Evolutionary conservation across 2,113 vertebrate genomes (phyloP), one percentile per base, ranked within the genome.

Genomic region (Mungos mungo): DNA sequence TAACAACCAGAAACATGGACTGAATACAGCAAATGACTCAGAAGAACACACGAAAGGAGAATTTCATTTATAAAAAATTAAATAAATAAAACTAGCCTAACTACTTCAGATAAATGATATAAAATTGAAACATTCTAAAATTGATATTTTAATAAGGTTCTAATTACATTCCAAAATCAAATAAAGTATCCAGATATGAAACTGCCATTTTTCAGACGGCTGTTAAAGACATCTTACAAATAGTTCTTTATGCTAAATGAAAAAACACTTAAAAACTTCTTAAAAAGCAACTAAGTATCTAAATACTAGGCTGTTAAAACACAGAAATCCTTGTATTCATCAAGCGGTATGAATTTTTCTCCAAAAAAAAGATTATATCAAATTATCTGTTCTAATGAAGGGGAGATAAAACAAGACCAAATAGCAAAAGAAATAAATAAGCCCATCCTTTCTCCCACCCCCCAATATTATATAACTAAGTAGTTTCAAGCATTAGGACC

Each of bases 51-150:
- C 0, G 21, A 93, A 89, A 92, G 63, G 84, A 88, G 47, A 94
- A 66, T 74, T 74, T 79, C 87, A 93, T 29, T 83, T 87, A 1
- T 8, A 83, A 74, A 83, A 81, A 79, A 15, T 25, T 31, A 16
- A 83, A 52, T 63, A 74, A 31, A 38, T 35, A 68, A 69, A 80
- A 80, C 54, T 23, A 57, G 72, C 7, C 65, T 89, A 69, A 83
- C 16, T 47, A 83, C 18, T 94, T 83, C 63, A 88, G 77, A 33
- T 54, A 96, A 92, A 45, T 41, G 35, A 85, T 86, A 85, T 63
- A 72, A 95, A 76, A 82, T 33, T 69, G 10, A 93, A 45, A 90
- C n/a, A 97, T 57, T 47, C 66, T 77, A 88, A 95, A 92, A 69
- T 21, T 52, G 10, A 68, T 18, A 76, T 54, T 89, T 92, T 89